Conservation (phyloP, 2,113 vertebrate species). For the Myotis yumanensis region DNA sequence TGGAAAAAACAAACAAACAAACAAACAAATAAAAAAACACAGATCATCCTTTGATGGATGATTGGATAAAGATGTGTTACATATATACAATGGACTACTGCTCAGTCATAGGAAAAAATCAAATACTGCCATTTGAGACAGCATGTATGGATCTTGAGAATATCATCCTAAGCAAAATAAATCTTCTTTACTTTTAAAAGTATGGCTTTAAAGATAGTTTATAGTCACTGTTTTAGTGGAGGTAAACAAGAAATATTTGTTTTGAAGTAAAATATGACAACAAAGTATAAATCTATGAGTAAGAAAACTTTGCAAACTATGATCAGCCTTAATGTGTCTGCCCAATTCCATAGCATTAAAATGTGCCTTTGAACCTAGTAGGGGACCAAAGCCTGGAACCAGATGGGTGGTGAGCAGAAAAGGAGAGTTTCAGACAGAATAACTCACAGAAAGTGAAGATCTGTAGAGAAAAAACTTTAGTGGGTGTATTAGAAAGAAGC, state of each 20-base stretch:
- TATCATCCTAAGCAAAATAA: neutral
- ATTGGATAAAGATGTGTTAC: neutral
- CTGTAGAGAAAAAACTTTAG: neutral
- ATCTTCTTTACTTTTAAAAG: neutral
- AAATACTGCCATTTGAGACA: neutral
- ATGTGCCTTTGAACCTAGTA: neutral
- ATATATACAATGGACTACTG: neutral
- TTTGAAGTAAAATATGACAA: neutral
- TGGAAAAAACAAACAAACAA: neutral
- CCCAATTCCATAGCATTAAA: neutral
- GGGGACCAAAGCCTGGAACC: neutral
- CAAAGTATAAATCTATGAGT: neutral
- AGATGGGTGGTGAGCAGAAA: fast-evolving
- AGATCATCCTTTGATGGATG: neutral
- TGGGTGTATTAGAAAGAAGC: neutral
- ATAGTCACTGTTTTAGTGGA: neutral
- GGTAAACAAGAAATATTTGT: neutral
- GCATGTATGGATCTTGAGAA: neutral
- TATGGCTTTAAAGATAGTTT: neutral
- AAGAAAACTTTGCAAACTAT: neutral
- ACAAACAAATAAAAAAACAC: too few relatives aligned
- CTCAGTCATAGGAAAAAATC: neutral
- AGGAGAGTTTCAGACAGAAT: neutral
- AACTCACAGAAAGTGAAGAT: neutral
- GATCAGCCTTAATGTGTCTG: neutral